Base-by-base conservation (phyloP, 2,113 vertebrate species). In the Lathamus discolor region DNA sequence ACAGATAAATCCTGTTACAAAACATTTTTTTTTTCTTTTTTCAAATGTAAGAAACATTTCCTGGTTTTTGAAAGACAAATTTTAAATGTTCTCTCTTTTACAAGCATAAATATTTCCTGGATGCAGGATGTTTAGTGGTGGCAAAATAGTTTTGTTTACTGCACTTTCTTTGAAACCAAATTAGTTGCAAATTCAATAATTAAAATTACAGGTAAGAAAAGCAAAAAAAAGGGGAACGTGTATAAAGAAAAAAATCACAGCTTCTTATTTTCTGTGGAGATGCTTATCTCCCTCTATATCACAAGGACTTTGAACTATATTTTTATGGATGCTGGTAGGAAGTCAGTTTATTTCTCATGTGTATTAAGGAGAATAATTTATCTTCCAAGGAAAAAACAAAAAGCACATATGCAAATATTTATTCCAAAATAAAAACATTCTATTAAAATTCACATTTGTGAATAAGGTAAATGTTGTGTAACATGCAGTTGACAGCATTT, bases 341-440 rank as follows among this genome's bases (percentile, higher is more conserved):
- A 92, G 43, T 46, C 83, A 72, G 55, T 67, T 92, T 87, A 59
- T 88, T 81, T 68, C 86, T 92, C 86, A 33, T 1, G 5, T 46
- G 55, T 43, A 54, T 90, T 83, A 90, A 83, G 93, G 16, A 80
- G 80, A 96, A 92, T 84, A 77, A 80, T 90, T 89, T 55, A 63
- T 83, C 81, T 86, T 72, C 49, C 17, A 43, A 33, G 1, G 28
- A 39, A 68, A 61, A 29, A 19, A 54, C 18, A 49, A 59, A 66
- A 39, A 74, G 10, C 44, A 27, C 35, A 72, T 28, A 88, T 72
- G 88, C 83, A 95, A 95, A 95, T 76, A 31, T 6, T 4, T 14
- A 69, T 64, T 76, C 78, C 77, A 92, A 92, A 94, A 95, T 11
- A 73, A 94, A 75, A 19, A 10, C 57, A 54, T 64, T 82, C 44